phyloP scores from a whole-genome alignment of 2,888 invertebrate genomes.

The Schrankia costaestrigalis region DNA sequence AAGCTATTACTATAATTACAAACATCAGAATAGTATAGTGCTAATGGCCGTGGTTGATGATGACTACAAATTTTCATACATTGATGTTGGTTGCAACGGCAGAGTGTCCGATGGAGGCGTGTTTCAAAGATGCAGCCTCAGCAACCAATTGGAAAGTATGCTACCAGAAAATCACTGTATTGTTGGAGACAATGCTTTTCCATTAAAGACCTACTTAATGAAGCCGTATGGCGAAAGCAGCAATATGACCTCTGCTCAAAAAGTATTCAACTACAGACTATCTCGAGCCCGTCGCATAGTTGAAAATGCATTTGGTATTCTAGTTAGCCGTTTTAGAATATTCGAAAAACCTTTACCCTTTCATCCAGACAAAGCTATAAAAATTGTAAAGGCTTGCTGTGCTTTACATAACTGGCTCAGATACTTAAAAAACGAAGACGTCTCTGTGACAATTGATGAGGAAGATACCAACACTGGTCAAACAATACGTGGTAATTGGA shows the following conservation, averaged over 20 bases:
- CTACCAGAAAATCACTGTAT: slow-evolving; percentile 8
- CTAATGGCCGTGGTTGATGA: slow-evolving; percentile 37
- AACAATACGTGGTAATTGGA: no score
- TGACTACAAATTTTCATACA: slow-evolving; percentile 23
- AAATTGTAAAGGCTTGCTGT: no score
- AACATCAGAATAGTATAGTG: slow-evolving; percentile 23
- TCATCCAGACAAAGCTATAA: no score
- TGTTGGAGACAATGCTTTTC: slow-evolving; percentile 4
- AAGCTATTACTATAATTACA: slow-evolving; percentile 36
- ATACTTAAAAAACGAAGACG: no score
- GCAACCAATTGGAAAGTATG: not conserved
- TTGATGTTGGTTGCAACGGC: slow-evolving; percentile 8
- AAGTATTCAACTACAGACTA: slow-evolving; percentile 24
- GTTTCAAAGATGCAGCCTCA: slow-evolving; percentile 1
- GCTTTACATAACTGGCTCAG: no score
- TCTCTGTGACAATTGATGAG: no score
- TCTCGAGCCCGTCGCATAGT: slow-evolving; percentile 19
- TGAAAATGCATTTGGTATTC: slow-evolving; percentile 19
- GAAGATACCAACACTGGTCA: no score
- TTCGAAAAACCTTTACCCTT: slow-evolving; percentile 22
- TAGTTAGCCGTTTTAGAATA: slow-evolving; percentile 19
- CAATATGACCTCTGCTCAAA: slow-evolving; percentile 10
- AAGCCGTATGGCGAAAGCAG: slow-evolving; percentile 29
- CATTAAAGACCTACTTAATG: slow-evolving; percentile 8
- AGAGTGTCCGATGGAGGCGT: slow-evolving; percentile 6